phyloP scores from a whole-genome alignment of 2,888 invertebrate species.

The Ectropis crepuscularia region DNA sequence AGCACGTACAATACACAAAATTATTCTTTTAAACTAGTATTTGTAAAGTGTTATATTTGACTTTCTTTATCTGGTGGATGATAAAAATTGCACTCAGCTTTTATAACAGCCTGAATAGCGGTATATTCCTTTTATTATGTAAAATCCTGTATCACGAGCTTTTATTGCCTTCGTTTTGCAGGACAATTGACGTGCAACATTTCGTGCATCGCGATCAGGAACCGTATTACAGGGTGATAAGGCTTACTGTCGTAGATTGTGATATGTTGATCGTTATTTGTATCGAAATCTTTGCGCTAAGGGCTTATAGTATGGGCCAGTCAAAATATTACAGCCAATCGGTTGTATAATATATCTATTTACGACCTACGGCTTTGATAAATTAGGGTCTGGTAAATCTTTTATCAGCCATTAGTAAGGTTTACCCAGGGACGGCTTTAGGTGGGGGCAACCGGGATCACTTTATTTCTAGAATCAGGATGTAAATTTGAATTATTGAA shows the following conservation, averaged over 20 bases:
- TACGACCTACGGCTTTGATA: slow-evolving; percentile 18
- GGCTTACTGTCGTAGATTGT: too few species aligned
- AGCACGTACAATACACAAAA: too few species aligned
- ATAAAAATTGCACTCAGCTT: neutral
- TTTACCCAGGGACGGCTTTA: neutral
- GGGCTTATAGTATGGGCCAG: neutral
- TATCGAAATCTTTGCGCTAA: neutral
- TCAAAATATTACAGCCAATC: slow-evolving; percentile 2
- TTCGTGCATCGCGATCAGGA: too few species aligned
- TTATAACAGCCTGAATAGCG: neutral
- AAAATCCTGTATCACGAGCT: too few species aligned
- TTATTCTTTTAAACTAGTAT: too few species aligned
- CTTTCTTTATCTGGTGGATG: neutral
- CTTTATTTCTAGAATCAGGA: too few species aligned
- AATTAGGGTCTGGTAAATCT: slow-evolving; percentile 16
- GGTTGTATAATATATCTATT: slow-evolving; percentile 7
- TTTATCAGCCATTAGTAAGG: slow-evolving; percentile 7
- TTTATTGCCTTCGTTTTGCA: too few species aligned
- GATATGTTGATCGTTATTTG: too few species aligned
- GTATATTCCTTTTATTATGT: neutral
- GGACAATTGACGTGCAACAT: too few species aligned
- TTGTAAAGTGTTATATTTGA: too few species aligned
- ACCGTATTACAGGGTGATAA: too few species aligned
- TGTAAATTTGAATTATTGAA: too few species aligned
- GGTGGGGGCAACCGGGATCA: neutral